These are phyloP conservation scores for Anhinga anhinga DNA, from an alignment of 2,113 vertebrate genomes.

Conservation along the genomic window DNA sequence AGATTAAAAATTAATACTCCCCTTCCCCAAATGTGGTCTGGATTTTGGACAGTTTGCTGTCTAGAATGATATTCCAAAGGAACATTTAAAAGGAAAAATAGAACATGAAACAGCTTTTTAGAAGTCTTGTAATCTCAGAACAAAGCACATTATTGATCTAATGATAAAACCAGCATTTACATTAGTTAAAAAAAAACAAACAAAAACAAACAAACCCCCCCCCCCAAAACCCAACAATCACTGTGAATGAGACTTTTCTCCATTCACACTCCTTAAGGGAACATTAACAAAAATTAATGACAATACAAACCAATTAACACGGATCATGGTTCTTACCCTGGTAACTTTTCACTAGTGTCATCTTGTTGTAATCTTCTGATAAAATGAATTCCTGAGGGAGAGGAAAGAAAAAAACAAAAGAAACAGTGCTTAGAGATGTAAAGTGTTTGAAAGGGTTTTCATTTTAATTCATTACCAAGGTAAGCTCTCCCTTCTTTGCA, in stretches of 20 bases:
- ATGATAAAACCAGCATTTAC: background rate
- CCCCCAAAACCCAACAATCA: background rate
- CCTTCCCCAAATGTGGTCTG: background rate
- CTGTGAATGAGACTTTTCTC: background rate
- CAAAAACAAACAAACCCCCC: background rate
- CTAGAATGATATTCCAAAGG: background rate
- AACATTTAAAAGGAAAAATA: background rate
- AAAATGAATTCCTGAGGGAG: slow-evolving; percentile 90
- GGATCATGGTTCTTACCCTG: slow-evolving; percentile 81
- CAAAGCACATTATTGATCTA: background rate
- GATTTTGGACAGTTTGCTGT: background rate
- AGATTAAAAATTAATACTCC: background rate
- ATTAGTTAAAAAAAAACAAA: background rate
- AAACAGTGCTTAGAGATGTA: slow-evolving; percentile 6
- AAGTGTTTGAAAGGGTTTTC: background rate
- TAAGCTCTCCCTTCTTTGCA: background rate
- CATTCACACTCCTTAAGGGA: background rate
- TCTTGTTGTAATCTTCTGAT: slow-evolving; percentile 98
- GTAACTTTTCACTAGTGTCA: slow-evolving; percentile 88
- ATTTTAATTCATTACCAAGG: background rate
- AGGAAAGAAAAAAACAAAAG: slow-evolving; percentile 61
- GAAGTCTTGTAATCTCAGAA: background rate
- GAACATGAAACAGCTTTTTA: background rate
- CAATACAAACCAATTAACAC: background rate
- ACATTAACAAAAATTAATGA: background rate